These are phyloP conservation scores for Deilephila porcellus DNA, from an alignment of 2,888 invertebrate species.

Conservation along the genomic window DNA sequence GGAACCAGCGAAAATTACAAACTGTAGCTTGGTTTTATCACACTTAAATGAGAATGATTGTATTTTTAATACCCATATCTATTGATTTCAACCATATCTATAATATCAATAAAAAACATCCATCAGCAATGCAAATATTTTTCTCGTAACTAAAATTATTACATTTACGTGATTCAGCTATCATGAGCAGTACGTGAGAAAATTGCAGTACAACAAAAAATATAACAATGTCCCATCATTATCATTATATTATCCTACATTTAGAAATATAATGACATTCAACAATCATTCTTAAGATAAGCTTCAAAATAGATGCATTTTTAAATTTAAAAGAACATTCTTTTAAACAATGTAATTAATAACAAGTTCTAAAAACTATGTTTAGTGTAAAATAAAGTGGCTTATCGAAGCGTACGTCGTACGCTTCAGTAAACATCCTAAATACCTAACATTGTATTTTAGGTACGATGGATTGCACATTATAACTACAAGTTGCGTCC, in stretches of 20 bases:
- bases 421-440: neutral
- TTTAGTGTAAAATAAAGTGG: neutral
- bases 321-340: too few species aligned
- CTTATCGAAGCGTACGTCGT: neutral
- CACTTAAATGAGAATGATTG: too few species aligned
- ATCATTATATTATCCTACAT: neutral
- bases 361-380: neutral
- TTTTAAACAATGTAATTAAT: neutral
- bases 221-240: neutral
- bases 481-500: neutral
- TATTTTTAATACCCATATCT: too few species aligned
- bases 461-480: neutral
- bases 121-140: neutral
- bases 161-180: neutral
- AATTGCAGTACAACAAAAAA: constrained; percentile 6
- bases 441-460: neutral
- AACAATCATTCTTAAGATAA: neutral
- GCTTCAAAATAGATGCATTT: too few species aligned
- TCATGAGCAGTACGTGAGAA: constrained; percentile 3
- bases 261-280: neutral
- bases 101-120: too few species aligned
- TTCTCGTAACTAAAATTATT: neutral
- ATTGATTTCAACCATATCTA: too few species aligned
- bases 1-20: too few species aligned
- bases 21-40: too few species aligned